These are phyloP conservation scores for Chiloscyllium plagiosum DNA, from an alignment of 2,113 vertebrate species.

Conservation along the genomic window DNA sequence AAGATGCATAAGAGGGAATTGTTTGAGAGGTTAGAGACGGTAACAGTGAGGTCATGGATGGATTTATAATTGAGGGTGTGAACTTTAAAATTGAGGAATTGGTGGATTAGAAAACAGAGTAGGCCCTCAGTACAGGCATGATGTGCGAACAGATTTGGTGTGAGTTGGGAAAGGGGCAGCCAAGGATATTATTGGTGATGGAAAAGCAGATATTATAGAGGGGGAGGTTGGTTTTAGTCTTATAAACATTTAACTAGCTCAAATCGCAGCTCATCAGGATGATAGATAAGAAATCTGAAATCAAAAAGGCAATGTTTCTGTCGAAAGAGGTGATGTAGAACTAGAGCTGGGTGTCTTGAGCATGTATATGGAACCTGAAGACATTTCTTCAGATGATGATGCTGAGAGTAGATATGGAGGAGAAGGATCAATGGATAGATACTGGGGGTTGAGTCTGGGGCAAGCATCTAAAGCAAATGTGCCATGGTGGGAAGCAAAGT, in stretches of 20 bases:
- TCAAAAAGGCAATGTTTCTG: too few relatives aligned
- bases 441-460: neutral
- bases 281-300: too few relatives aligned
- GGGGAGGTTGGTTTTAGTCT: too few relatives aligned
- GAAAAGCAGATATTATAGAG: too few relatives aligned
- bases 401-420: neutral
- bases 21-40: too few relatives aligned
- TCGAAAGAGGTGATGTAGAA: too few relatives aligned
- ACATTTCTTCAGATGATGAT: neutral
- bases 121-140: neutral
- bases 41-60: too few relatives aligned
- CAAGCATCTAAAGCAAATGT: neutral
- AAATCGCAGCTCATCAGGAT: too few relatives aligned
- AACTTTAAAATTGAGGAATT: neutral
- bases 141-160: neutral
- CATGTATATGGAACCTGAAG: neutral
- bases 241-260: too few relatives aligned
- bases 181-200: too few relatives aligned
- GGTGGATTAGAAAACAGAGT: neutral
- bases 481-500: neutral
- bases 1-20: too few relatives aligned
- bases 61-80: neutral
- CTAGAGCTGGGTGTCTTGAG: neutral
- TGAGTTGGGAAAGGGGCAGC: neutral
- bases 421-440: neutral